phyloP scores from a whole-genome alignment of 2,113 vertebrate species.

The Glaucomys volans region DNA sequence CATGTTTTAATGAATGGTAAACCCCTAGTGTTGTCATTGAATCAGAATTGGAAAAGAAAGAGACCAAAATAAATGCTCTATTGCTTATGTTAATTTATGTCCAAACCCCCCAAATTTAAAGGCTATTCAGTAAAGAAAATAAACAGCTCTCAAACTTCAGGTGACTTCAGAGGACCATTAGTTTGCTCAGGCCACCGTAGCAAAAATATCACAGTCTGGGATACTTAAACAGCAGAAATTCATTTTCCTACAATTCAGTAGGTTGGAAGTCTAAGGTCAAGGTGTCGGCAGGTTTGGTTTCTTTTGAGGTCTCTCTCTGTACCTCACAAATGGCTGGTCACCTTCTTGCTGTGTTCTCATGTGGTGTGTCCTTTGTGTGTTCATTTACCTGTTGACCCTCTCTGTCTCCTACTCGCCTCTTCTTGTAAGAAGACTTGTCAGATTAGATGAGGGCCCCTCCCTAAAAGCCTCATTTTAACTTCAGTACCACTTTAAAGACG shows the following conservation, averaged over 20 bases:
- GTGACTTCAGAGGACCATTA: not conserved
- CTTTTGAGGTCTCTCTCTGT: not conserved
- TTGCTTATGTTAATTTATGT: not conserved
- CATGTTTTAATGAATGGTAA: not conserved
- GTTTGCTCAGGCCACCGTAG: not conserved
- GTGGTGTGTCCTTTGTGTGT: not conserved
- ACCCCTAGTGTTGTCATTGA: not conserved
- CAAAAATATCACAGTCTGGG: not conserved
- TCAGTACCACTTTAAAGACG: not conserved
- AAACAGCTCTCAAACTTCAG: not conserved
- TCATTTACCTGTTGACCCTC: no score
- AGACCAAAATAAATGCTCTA: not conserved
- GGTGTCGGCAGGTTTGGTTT: not conserved
- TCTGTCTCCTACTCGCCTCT: not conserved
- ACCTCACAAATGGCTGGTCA: not conserved
- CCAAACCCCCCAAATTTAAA: not conserved
- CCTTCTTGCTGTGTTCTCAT: not conserved
- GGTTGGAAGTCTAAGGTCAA: not conserved
- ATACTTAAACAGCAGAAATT: not conserved
- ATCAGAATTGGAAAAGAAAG: not conserved
- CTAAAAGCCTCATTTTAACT: not conserved
- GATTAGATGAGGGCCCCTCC: not conserved
- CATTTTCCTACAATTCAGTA: not conserved
- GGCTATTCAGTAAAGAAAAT: not conserved
- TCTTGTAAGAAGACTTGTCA: not conserved